Base-by-base conservation (phyloP, 2,888 invertebrate genomes). In the Diploptera punctata region DNA sequence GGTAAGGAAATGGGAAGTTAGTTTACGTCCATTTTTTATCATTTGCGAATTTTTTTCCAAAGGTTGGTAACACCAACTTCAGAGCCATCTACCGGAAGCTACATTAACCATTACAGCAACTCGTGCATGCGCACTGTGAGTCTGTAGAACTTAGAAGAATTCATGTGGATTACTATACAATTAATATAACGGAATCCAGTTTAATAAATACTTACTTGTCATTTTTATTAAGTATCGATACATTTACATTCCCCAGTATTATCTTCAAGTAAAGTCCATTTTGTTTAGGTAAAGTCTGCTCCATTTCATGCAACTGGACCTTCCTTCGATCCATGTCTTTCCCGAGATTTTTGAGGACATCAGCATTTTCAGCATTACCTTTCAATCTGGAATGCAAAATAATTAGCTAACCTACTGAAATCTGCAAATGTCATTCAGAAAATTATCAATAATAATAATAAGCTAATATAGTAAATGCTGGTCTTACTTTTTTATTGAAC, bases 211-310 rank as follows among this genome's bases (percentile, higher is more conserved):
- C 91, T 87, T 86, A 96, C 95, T 97, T 98, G 84, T 98, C 98
- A 82, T 92, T 94, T 86, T 97, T 97, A 85, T 98, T 98, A 75
- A 98, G 87, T 82, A 99, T 95, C 29, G 99, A 99, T 26, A 99
- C 97, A 85, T 99, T 98, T 60, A 99, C 97, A 83, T 95, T 95
- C 77, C 99, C 99, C 74, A 99, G 88, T 82, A 99, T 99, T 80
- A 99, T 96, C 84, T 91, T 91, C 78, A 97, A 86, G 83, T 99
- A 99, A 76, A 91, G 86, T 81, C 98, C 97, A 84, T 97, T 86
- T 81, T 93, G 91, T 82, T 96, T 95, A 16, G 99, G 99, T 78
- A 99, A 85, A 21, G 93, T 93, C 80, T 97, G 94, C 82, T 98
- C 97, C 79, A 99, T 94, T 82, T 98, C 97, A 79, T 92, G 89